phyloP scores from a whole-genome alignment of 1,140 invertebrate species.

The fruit fly (Drosophila melanogaster) region DNA sequence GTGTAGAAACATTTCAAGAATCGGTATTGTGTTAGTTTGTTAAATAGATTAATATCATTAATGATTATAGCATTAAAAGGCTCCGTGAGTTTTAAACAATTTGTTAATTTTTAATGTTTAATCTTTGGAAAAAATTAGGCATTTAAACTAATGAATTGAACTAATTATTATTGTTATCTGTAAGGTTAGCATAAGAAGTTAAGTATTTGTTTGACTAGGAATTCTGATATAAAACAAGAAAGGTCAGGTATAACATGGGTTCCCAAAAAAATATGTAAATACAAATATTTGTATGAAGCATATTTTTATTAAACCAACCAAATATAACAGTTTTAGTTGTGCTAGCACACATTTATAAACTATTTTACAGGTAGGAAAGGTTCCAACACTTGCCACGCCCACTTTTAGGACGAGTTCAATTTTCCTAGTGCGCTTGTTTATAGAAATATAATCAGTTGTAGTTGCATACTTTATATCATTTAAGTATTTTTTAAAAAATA shows the following conservation, averaged over 20 bases:
- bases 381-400: constrained; percentile 1
- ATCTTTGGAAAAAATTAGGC: no score
- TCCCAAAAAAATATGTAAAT: not conserved
- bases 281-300: not conserved
- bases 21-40: not conserved
- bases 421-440: not conserved
- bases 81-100: not conserved
- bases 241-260: not conserved
- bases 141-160: not conserved
- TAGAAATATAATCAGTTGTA: not conserved
- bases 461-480: no score
- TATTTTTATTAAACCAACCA: not conserved
- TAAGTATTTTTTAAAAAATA: not conserved
- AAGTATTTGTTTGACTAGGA: not conserved
- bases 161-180: not conserved
- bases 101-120: no score
- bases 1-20: constrained; percentile 8
- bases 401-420: not conserved
- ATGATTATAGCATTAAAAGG: not conserved
- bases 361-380: no score
- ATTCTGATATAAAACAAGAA: not conserved
- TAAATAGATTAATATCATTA: not conserved
- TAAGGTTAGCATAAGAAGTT: not conserved
- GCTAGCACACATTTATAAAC: no score
- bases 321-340: not conserved